Evolutionary conservation across 2,113 vertebrate genomes (phyloP).

Genomic region (Mungos mungo): DNA sequence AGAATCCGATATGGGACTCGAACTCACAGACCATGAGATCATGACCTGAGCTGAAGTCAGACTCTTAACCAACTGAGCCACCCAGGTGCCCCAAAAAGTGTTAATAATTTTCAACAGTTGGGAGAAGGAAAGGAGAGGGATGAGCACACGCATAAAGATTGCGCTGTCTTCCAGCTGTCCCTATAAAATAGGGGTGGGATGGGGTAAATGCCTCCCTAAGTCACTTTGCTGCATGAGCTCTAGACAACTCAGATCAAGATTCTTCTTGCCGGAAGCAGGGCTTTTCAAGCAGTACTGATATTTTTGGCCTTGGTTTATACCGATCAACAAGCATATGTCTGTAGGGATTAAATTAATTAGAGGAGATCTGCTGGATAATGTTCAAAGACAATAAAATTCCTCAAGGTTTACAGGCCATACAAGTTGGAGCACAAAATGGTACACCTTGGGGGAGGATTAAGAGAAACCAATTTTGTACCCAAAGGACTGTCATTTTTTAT

Average conservation of each 20-base stretch:
- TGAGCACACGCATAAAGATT: background rate
- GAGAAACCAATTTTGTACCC: slow-evolving; percentile 51
- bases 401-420: slow-evolving; percentile 63
- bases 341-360: slow-evolving; percentile 78
- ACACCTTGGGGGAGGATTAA: slow-evolving; percentile 62
- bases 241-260: slow-evolving; percentile 8
- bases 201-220: background rate
- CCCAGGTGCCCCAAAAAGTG: background rate
- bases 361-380: slow-evolving; percentile 72
- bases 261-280: slow-evolving; percentile 24
- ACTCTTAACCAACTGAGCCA: too few relatives aligned
- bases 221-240: background rate
- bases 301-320: slow-evolving; percentile 61
- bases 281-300: slow-evolving; percentile 55
- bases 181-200: background rate
- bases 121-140: background rate
- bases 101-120: background rate
- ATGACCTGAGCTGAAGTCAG: too few relatives aligned
- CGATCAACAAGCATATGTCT: slow-evolving; percentile 71
- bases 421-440: slow-evolving; percentile 60
- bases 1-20: too few relatives aligned
- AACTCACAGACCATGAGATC: too few relatives aligned
- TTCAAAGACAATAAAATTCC: slow-evolving; percentile 74
- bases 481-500: slow-evolving; percentile 28
- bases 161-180: too few relatives aligned